phyloP scores from a whole-genome alignment of 2,888 invertebrate species.

The Drosophila eohydei region DNA sequence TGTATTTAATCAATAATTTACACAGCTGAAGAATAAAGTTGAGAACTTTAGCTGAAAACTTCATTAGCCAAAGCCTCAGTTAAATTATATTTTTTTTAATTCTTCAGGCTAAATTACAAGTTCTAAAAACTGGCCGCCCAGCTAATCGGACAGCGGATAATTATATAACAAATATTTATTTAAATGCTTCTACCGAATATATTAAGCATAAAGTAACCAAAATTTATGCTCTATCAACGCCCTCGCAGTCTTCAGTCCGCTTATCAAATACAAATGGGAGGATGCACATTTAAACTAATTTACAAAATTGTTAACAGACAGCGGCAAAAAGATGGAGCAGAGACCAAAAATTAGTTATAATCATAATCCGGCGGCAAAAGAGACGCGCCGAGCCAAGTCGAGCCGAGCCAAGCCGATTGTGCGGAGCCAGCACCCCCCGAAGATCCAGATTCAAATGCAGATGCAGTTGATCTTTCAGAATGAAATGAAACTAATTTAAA shows the following conservation, averaged over 20 bases:
- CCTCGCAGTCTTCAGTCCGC: constrained; percentile 38
- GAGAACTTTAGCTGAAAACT: background rate
- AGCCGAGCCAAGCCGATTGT: constrained; percentile 32
- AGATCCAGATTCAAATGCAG: constrained; percentile 16
- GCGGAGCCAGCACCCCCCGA: constrained; percentile 30
- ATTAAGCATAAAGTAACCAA: constrained; percentile 35
- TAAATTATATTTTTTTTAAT: background rate
- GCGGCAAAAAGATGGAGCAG: constrained; percentile 33
- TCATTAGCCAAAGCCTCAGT: background rate
- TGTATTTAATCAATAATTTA: background rate
- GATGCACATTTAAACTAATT: constrained; percentile 73
- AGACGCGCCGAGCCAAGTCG: constrained; percentile 21
- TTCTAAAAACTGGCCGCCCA: constrained; percentile 7
- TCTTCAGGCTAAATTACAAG: background rate
- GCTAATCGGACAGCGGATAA: constrained; percentile 46
- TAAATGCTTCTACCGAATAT: constrained; percentile 43
- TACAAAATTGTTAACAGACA: constrained; percentile 63
- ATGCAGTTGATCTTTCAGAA: constrained; percentile 44
- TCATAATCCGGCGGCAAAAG: constrained; percentile 69
- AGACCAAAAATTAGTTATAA: constrained; percentile 68
- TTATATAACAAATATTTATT: constrained; percentile 58
- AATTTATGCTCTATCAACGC: constrained; percentile 60
- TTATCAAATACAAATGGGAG: constrained; percentile 48
- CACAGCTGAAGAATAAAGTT: background rate
- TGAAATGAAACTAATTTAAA: constrained; percentile 80